phyloP scores from a whole-genome alignment of 2,888 invertebrate species.

The Leucophora obtusa region DNA sequence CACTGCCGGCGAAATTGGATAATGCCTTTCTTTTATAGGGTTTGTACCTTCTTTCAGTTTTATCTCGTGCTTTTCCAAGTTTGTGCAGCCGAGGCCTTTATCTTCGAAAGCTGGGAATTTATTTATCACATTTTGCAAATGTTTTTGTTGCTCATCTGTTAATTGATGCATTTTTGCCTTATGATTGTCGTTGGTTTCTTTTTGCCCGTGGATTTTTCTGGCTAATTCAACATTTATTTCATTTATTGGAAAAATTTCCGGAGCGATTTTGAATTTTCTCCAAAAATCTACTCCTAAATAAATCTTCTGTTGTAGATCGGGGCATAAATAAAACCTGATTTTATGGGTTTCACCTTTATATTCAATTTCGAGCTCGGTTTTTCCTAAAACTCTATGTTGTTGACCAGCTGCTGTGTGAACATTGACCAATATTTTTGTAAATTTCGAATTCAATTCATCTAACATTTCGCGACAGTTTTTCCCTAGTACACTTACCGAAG shows the following conservation, averaged over 20 bases:
- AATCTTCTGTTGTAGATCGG: conserved; percentile 4
- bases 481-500: conserved; percentile 15
- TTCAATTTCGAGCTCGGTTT: not conserved
- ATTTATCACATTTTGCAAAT: too few relatives aligned
- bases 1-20: too few relatives aligned
- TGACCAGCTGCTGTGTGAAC: conserved; percentile 15
- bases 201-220: not conserved
- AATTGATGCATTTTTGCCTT: not conserved
- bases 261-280: conserved; percentile 12
- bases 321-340: conserved; percentile 17
- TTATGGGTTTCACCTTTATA: not conserved
- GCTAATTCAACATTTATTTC: not conserved
- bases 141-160: not conserved
- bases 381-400: conserved; percentile 8
- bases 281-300: conserved; percentile 31
- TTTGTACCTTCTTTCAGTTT: too few relatives aligned
- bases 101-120: too few relatives aligned
- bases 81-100: too few relatives aligned
- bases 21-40: too few relatives aligned
- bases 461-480: conserved; percentile 13
- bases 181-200: too few relatives aligned
- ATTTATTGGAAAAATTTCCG: not conserved
- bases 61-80: too few relatives aligned
- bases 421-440: not conserved
- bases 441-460: not conserved